These are phyloP conservation scores for Priocnemis perturbator DNA, from an alignment of 2,888 invertebrate genomes.

Conservation along the genomic window DNA sequence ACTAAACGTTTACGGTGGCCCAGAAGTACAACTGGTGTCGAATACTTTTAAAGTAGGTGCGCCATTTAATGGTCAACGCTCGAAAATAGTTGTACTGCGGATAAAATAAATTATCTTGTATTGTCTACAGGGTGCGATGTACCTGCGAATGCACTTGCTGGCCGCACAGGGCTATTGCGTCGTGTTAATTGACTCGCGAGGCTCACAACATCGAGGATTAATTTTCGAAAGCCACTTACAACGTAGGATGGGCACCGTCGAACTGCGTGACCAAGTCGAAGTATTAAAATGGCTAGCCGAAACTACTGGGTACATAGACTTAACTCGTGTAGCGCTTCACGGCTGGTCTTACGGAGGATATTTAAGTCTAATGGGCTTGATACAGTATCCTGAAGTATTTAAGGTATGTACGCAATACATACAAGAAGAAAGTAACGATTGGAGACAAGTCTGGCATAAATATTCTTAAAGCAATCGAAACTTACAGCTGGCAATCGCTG, in stretches of 20 bases:
- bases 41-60: conserved; percentile 90
- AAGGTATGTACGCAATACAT: conserved; percentile 79
- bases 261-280: conserved; percentile 96
- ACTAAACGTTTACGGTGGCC: conserved; percentile 98
- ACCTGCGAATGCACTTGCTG: conserved; percentile 94
- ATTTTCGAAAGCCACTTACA: conserved; percentile 94
- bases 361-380: conserved; percentile 94
- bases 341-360: conserved; percentile 99
- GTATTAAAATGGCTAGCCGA: conserved; percentile 91
- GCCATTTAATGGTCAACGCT: background rate
- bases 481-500: conserved; percentile 88
- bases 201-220: conserved; percentile 94
- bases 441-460: background rate
- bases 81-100: background rate
- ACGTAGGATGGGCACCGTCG: conserved; percentile 94
- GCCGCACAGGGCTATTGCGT: conserved; percentile 98
- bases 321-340: conserved; percentile 94
- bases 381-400: conserved; percentile 94
- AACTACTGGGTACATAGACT: conserved; percentile 91
- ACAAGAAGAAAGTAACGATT: no score
- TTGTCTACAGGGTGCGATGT: conserved; percentile 85
- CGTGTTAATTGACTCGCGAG: conserved; percentile 95
- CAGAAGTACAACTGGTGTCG: conserved; percentile 97
- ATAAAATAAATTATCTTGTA: background rate
- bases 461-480: conserved; percentile 5